Conservation (phyloP, 2,888 invertebrate genomes). For the Cephus spinipes region DNA sequence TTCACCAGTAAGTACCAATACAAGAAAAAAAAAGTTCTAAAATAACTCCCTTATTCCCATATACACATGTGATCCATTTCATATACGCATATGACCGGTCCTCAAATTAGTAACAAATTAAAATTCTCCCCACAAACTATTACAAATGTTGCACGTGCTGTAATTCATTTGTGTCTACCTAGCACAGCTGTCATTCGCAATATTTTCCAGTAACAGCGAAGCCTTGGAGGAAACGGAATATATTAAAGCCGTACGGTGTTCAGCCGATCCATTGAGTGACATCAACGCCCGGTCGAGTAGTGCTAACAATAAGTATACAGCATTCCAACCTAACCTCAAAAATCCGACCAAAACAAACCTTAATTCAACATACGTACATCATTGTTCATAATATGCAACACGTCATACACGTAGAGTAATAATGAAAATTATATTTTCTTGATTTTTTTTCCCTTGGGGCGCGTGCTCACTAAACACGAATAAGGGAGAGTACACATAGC, state of each 20-base stretch:
- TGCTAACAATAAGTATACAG: slow-evolving; percentile 1
- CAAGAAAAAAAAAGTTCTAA: neutral
- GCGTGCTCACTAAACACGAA: neutral
- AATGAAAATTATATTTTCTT: neutral
- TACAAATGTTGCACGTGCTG: neutral
- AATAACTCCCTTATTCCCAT: neutral
- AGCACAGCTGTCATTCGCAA: neutral
- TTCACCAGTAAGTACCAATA: neutral
- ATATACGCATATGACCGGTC: neutral
- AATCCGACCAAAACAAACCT: neutral
- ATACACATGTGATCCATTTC: neutral
- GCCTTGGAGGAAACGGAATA: neutral
- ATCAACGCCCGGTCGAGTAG: slow-evolving; percentile 49
- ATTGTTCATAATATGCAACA: neutral
- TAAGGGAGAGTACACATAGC: slow-evolving; percentile 1
- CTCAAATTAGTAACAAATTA: neutral
- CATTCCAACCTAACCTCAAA: neutral
- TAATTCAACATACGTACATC: neutral
- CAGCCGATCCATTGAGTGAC: slow-evolving; percentile 31
- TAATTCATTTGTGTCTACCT: neutral
- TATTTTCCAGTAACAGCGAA: neutral
- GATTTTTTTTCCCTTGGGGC: neutral
- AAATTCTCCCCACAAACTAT: neutral
- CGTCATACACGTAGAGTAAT: neutral
- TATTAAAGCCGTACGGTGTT: neutral